Conservation (phyloP, 2,797 vertebrate genomes). For the Mastacembelus armatus region DNA sequence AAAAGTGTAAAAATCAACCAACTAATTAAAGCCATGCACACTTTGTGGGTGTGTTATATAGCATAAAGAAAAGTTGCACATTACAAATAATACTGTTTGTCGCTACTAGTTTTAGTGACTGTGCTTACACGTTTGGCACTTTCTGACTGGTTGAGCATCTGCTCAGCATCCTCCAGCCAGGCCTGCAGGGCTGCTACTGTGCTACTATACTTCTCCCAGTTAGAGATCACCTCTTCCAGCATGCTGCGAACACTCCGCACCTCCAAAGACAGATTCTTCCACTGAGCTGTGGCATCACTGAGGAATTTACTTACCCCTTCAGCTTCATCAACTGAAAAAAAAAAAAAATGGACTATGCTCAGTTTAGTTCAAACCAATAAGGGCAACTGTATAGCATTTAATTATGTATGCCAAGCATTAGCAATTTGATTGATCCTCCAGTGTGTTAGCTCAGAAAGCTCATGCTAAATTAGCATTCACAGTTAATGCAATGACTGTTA, state of each 20-base stretch:
- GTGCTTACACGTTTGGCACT: constrained; percentile 90
- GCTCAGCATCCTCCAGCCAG: constrained; percentile 97
- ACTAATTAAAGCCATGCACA: background rate
- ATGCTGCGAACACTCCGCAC: constrained; percentile 97
- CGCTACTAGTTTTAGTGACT: background rate
- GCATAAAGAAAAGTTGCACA: background rate
- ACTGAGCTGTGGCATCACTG: constrained; percentile 91
- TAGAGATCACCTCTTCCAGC: constrained; percentile 96
- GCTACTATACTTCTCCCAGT: constrained; percentile 96
- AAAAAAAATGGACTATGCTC: constrained; percentile 18
- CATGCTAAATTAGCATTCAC: constrained; percentile 62
- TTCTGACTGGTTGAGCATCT: constrained; percentile 94
- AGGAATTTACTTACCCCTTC: constrained; percentile 95
- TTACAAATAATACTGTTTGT: background rate
- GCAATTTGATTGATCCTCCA: constrained; percentile 12
- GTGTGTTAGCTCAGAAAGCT: constrained; percentile 31
- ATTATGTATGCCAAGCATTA: constrained; percentile 15
- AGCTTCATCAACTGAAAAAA: constrained; percentile 90
- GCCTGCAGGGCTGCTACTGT: constrained; percentile 93
- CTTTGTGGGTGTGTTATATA: background rate
- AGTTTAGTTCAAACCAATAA: background rate
- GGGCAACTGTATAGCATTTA: background rate
- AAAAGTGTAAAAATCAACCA: constrained; percentile 21
- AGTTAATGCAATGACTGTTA: constrained; percentile 27
- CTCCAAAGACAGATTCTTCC: constrained; percentile 95